Percentiles rank a stretch among this genome's conserved stretches.
Conservation (phyloP, 2,113 vertebrate species). For the Hydropotes inermis region DNA sequence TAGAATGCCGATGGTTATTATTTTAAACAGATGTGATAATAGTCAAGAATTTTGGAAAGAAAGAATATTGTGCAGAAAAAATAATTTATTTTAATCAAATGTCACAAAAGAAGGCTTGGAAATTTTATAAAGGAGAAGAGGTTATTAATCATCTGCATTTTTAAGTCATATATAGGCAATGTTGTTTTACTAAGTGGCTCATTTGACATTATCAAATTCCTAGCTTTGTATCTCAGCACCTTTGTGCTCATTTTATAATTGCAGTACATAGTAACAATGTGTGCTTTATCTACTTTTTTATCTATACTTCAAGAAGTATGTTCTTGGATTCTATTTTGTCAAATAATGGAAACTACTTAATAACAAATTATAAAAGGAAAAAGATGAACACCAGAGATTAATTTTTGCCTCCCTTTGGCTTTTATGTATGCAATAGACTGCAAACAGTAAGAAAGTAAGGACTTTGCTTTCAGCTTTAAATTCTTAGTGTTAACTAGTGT, state of each 20-base stretch:
- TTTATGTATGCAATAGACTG: background rate
- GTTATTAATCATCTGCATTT: slow-evolving; percentile 43
- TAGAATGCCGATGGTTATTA: background rate
- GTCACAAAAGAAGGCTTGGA: slow-evolving; percentile 12
- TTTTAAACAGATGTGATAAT: slow-evolving; percentile 2
- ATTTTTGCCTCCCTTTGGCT: background rate
- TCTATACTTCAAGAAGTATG: background rate
- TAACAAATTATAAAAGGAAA: background rate
- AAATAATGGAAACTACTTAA: background rate
- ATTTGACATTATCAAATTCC: background rate
- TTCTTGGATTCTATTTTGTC: background rate
- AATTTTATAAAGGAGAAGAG: slow-evolving; percentile 13
- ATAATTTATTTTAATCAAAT: slow-evolving; percentile 5
- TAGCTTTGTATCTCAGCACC: background rate
- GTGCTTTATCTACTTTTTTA: background rate
- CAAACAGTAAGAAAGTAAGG: background rate
- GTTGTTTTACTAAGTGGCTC: background rate
- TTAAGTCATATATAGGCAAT: background rate
- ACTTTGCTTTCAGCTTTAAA: background rate
- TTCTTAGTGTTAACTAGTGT: background rate
- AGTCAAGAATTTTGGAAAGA: slow-evolving; percentile 18
- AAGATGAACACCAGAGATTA: background rate
- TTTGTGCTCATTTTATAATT: background rate
- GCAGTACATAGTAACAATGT: background rate
- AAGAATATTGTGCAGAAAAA: background rate